phyloP scores from a whole-genome alignment of 1,140 invertebrate genomes.

The Kradibia gibbosae region DNA sequence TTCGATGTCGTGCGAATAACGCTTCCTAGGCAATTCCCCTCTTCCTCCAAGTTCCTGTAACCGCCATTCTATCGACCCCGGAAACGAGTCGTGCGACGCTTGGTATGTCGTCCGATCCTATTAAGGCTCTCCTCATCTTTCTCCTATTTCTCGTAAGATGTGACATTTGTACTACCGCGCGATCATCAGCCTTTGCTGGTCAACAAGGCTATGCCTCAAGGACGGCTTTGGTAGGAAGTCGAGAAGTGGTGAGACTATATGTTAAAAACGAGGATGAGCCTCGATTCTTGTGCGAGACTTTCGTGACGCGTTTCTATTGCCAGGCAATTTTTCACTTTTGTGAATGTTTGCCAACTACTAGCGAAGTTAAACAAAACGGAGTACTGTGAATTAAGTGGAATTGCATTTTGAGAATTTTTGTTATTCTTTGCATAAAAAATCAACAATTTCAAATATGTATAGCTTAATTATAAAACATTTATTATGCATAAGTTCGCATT shows the following conservation, averaged over 20 bases:
- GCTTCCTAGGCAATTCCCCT: too few relatives aligned
- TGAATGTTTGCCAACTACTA: background rate
- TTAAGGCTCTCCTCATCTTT: slow-evolving; percentile 3
- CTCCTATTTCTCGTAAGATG: background rate
- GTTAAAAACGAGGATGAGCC: background rate
- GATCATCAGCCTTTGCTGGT: background rate
- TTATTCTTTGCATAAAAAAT: background rate
- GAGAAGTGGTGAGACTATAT: background rate
- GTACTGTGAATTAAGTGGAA: background rate
- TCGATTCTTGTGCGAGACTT: background rate
- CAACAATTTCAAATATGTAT: too few relatives aligned
- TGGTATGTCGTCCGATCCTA: background rate
- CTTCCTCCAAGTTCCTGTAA: too few relatives aligned
- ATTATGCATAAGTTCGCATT: too few relatives aligned
- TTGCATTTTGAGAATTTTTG: background rate
- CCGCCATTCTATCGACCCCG: too few relatives aligned
- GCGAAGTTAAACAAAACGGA: background rate
- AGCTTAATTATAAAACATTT: too few relatives aligned
- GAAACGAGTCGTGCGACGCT: slow-evolving; percentile 4
- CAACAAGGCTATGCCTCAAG: background rate
- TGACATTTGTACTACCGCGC: background rate
- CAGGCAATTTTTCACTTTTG: background rate
- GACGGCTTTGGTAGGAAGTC: background rate
- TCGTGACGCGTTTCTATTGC: background rate
- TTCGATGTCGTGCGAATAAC: too few relatives aligned